phyloP scores from a whole-genome alignment of 2,888 invertebrate species.

The Erebia palarica region DNA sequence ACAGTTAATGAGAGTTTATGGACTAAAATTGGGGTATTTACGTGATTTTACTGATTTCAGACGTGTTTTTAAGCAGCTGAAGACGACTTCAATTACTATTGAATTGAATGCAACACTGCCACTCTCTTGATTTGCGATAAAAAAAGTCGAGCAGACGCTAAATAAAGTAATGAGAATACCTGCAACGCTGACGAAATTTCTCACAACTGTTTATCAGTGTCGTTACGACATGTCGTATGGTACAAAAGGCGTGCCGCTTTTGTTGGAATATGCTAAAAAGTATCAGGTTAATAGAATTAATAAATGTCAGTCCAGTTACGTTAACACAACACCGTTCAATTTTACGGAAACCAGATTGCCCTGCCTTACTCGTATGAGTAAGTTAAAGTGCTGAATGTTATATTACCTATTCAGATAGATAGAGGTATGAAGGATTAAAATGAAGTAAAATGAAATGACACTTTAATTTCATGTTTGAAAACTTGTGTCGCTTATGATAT shows the following conservation, averaged over 20 bases:
- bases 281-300: slow-evolving; percentile 51
- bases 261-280: slow-evolving; percentile 53
- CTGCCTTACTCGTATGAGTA: neutral
- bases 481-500: too few species aligned
- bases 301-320: slow-evolving; percentile 35
- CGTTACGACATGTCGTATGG: neutral
- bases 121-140: neutral
- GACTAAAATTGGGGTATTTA: too few species aligned
- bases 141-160: neutral
- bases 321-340: slow-evolving; percentile 16
- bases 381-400: too few species aligned
- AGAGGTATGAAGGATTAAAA: too few species aligned
- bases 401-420: too few species aligned
- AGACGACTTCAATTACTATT: neutral
- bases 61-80: too few species aligned
- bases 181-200: neutral
- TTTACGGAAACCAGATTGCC: slow-evolving; percentile 17
- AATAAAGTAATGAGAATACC: too few species aligned
- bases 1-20: too few species aligned
- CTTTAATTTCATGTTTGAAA: too few species aligned
- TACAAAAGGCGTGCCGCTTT: slow-evolving; percentile 23
- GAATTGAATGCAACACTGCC: neutral
- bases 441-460: too few species aligned
- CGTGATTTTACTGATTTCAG: too few species aligned
- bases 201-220: neutral